A percentile compares a stretch with the other conserved stretches of the same genome.
These are phyloP conservation scores for Calliphora vomitoria DNA, from an alignment of 2,888 invertebrate genomes.

Conservation along the genomic window DNA sequence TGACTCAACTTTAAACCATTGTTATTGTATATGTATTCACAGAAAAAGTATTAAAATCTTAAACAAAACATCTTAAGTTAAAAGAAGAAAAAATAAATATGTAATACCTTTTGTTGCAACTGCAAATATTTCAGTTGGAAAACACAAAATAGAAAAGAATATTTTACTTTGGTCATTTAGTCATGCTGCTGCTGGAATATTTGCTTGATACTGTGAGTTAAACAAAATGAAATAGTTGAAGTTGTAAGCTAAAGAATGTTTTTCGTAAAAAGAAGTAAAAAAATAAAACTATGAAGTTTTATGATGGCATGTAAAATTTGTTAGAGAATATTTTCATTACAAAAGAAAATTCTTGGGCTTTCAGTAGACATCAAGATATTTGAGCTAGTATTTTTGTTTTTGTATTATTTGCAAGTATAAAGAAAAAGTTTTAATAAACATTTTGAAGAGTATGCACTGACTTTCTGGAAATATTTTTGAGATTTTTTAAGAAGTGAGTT, in stretches of 20 bases:
- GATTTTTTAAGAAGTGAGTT: too few relatives aligned
- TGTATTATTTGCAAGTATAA: not conserved
- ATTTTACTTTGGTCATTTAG: slow-evolving; percentile 27
- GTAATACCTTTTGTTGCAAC: slow-evolving; percentile 29
- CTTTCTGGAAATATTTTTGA: not conserved
- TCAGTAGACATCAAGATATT: slow-evolving; percentile 37
- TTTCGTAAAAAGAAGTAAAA: not conserved
- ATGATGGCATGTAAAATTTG: slow-evolving; percentile 54
- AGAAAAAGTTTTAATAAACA: not conserved
- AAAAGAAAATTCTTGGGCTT: slow-evolving; percentile 46
- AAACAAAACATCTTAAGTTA: slow-evolving; percentile 6
- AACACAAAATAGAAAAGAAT: not conserved
- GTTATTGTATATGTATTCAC: not conserved
- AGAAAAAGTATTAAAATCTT: slow-evolving; percentile 42
- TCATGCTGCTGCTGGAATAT: slow-evolving; percentile 18
- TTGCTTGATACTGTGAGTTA: slow-evolving; percentile 17
- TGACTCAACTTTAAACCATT: not conserved
- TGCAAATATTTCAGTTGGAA: not conserved
- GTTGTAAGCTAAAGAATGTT: slow-evolving; percentile 46
- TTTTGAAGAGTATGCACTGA: too few relatives aligned
- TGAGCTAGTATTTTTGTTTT: slow-evolving; percentile 1
- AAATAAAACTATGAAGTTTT: slow-evolving; percentile 7
- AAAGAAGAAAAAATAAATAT: not conserved
- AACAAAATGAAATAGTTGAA: slow-evolving; percentile 61
- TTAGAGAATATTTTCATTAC: slow-evolving; percentile 45